Conservation (phyloP, 1,140 invertebrate genomes). For the Pseudomyrmex cubaensis region DNA sequence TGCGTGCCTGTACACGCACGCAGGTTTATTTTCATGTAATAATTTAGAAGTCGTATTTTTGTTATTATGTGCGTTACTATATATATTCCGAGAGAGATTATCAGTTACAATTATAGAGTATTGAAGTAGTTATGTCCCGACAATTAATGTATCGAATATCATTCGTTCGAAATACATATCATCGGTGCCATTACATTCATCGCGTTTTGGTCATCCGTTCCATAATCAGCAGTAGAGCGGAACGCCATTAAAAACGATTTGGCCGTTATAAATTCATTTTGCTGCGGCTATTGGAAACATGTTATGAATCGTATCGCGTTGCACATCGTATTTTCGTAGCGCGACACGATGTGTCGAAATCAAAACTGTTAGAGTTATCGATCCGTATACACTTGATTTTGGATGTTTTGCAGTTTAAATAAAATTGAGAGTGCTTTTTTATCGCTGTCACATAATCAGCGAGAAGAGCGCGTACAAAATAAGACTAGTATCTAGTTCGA, state of each 20-base stretch:
- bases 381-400: not conserved
- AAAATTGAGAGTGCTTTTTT: too few species aligned
- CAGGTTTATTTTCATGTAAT: not conserved
- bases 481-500: too few species aligned
- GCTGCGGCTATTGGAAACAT: not conserved
- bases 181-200: slow-evolving; percentile 6
- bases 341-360: slow-evolving; percentile 21
- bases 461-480: not conserved
- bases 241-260: slow-evolving; percentile 45
- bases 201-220: slow-evolving; percentile 10
- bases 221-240: slow-evolving; percentile 16
- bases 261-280: slow-evolving; percentile 50
- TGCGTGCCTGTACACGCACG: too few species aligned
- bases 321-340: slow-evolving; percentile 10
- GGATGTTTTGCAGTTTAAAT: too few species aligned
- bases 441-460: not conserved
- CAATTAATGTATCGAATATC: slow-evolving; percentile 33
- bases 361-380: slow-evolving; percentile 18
- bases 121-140: not conserved
- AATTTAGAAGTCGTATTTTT: not conserved
- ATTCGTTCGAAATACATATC: not conserved
- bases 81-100: too few species aligned
- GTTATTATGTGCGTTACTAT: not conserved
- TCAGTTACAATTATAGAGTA: too few species aligned
- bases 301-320: slow-evolving; percentile 14